These are phyloP conservation scores for Tenthredo livida DNA, from an alignment of 2,888 invertebrate genomes.

Conservation along the genomic window DNA sequence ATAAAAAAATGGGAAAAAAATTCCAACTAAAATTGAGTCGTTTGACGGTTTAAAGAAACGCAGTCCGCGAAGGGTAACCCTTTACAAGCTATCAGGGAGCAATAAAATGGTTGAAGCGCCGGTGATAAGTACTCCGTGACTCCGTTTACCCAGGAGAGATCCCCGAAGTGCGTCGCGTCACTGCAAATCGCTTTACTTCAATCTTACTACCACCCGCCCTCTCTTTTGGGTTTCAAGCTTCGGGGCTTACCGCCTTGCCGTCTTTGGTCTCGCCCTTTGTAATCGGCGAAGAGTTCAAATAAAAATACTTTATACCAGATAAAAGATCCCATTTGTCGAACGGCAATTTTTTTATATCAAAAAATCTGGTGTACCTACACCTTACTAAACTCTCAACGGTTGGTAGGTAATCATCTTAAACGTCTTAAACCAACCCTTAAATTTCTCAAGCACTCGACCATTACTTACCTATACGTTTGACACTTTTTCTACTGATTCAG, in stretches of 20 bases:
- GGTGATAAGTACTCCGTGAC: constrained; percentile 60
- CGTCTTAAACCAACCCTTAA: background rate
- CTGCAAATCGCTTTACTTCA: constrained; percentile 75
- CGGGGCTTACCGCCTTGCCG: constrained; percentile 38
- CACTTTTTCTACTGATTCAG: background rate
- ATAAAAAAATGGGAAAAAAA: constrained; percentile 10
- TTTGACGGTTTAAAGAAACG: background rate
- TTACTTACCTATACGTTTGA: background rate
- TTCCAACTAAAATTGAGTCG: background rate
- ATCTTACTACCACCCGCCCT: constrained; percentile 63
- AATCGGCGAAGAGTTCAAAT: constrained; percentile 73
- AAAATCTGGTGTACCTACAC: constrained; percentile 10
- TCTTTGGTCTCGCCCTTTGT: constrained; percentile 59
- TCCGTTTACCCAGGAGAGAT: constrained; percentile 64
- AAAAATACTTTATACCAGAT: constrained; percentile 76
- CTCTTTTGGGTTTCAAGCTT: constrained; percentile 37
- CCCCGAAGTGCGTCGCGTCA: constrained; percentile 66
- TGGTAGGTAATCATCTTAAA: background rate
- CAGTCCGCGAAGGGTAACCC: constrained; percentile 56
- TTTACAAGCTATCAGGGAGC: constrained; percentile 64
- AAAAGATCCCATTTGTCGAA: constrained; percentile 77
- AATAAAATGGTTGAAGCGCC: constrained; percentile 63
- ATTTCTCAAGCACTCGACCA: no score
- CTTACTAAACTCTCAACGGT: background rate
- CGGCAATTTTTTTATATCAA: constrained; percentile 73